A percentile compares a stretch with the other conserved stretches of the same genome.
Conservation (phyloP, 2,113 vertebrate genomes). For the Brachirus orientalis region DNA sequence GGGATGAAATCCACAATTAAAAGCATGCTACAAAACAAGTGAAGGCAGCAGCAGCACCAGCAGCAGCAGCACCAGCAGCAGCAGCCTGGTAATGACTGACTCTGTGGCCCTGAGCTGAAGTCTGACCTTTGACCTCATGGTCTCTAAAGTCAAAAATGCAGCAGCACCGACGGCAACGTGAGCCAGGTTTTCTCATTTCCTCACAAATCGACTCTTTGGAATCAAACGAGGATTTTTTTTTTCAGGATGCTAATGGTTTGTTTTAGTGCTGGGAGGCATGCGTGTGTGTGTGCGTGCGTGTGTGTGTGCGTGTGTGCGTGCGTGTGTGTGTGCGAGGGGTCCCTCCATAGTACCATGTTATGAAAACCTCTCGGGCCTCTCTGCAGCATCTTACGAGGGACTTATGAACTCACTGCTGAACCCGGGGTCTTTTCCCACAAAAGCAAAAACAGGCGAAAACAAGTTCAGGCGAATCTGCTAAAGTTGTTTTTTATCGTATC, state of each 20-base stretch:
- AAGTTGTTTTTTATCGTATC: no score
- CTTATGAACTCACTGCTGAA: slow-evolving; percentile 65
- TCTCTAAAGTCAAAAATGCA: no score
- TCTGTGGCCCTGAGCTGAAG: neutral
- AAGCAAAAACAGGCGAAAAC: slow-evolving; percentile 1
- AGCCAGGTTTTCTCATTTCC: neutral
- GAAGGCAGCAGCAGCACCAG: no score
- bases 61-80: no score
- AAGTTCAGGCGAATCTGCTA: no score
- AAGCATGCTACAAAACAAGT: no score
- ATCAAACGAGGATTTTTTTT: neutral
- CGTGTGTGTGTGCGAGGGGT: neutral
- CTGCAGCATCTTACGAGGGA: slow-evolving; percentile 60
- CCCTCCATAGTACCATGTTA: neutral
- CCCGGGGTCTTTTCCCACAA: slow-evolving; percentile 51
- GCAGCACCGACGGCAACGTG: no score
- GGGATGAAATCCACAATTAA: no score
- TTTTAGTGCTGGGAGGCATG: neutral
- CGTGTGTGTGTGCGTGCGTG: neutral
- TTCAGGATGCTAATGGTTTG: neutral
- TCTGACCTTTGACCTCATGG: neutral
- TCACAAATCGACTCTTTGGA: neutral
- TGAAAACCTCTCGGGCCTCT: neutral
- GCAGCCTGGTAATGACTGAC: neutral
- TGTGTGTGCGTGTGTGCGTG: neutral